A percentile compares a stretch with the other conserved stretches of the same genome.
Conservation (phyloP, 2,888 invertebrate genomes). For the Ophion costatus region DNA sequence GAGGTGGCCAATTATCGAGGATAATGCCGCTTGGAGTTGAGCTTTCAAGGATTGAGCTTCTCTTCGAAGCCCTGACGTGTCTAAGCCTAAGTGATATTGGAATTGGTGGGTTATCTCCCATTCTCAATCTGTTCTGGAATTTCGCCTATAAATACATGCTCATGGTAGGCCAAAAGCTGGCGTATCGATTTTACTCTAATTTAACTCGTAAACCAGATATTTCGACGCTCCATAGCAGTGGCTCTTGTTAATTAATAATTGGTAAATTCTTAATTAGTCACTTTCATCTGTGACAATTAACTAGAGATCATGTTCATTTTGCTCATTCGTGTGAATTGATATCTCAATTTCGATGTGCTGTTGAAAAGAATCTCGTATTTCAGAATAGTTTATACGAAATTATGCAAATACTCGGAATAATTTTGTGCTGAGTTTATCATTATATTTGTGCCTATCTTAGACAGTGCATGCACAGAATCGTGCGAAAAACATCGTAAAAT, state of each 20-base stretch:
- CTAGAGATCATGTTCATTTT: no score
- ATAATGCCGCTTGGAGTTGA: slow-evolving; percentile 34
- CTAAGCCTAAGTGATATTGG: slow-evolving; percentile 17
- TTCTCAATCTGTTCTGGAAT: slow-evolving; percentile 2
- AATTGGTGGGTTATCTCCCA: slow-evolving; percentile 13
- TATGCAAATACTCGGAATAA: no score
- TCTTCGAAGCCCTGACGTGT: background rate
- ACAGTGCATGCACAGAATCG: no score
- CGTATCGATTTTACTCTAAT: background rate
- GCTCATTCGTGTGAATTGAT: no score
- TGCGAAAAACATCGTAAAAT: background rate
- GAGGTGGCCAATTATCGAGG: slow-evolving; percentile 41
- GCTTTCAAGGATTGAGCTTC: slow-evolving; percentile 1
- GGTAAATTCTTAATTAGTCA: no score
- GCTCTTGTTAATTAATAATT: background rate
- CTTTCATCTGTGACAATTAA: no score
- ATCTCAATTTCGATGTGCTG: no score
- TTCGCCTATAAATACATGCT: background rate
- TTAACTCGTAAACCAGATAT: background rate
- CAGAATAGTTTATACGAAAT: no score
- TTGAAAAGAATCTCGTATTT: no score
- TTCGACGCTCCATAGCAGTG: background rate
- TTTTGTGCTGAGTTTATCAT: no score
- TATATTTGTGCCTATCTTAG: no score
- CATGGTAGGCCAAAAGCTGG: background rate